A percentile compares a stretch with the other conserved stretches of the same genome.
Evolutionary conservation across 2,888 invertebrate species (phyloP).

Genomic region (Xestia c-nigrum): DNA sequence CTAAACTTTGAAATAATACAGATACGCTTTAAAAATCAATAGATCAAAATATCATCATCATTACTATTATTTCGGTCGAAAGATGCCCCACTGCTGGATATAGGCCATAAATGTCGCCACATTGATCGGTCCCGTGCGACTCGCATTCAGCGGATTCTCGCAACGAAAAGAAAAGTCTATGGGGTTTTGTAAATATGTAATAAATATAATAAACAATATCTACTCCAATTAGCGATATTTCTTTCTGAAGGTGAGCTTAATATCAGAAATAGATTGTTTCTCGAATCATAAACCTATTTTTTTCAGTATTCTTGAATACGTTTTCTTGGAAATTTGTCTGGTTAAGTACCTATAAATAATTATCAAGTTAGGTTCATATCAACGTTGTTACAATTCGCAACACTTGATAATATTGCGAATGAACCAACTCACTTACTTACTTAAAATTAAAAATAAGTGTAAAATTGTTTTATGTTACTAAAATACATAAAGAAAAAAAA

Average conservation of each 20-base stretch:
- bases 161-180: no score
- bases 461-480: neutral
- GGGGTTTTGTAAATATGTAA: no score
- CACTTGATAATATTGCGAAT: slow-evolving; percentile 3
- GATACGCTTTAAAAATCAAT: neutral
- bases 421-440: no score
- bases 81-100: no score
- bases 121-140: no score
- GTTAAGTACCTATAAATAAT: neutral
- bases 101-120: no score
- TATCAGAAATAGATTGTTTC: neutral
- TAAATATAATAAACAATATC: neutral
- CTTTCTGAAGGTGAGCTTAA: neutral
- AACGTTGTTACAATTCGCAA: neutral
- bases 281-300: neutral
- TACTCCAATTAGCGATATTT: neutral
- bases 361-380: neutral
- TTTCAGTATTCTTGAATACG: neutral
- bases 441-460: neutral
- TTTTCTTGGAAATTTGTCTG: neutral
- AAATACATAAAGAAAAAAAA: neutral
- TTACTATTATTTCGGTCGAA: no score
- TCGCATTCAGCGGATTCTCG: no score
- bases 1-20: slow-evolving; percentile 1
- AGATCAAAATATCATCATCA: no score